Percentiles rank a stretch among this genome's conserved stretches.
These are phyloP conservation scores for Chrysomela aeneicollis DNA, from an alignment of 2,888 invertebrate genomes.

Conservation along the genomic window DNA sequence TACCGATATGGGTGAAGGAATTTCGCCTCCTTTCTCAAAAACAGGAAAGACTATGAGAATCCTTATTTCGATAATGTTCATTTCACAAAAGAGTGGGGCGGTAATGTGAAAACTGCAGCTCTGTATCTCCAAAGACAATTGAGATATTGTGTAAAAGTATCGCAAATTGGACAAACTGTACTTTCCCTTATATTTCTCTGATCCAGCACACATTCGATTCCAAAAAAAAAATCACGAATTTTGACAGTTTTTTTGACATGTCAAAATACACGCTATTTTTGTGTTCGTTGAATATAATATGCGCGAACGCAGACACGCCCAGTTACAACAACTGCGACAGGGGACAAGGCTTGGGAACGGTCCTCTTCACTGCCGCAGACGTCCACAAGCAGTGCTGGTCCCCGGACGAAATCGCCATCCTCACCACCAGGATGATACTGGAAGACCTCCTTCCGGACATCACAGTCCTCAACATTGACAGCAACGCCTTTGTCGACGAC, in stretches of 20 bases:
- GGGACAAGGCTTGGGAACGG: slow-evolving; percentile 50
- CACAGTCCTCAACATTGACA: slow-evolving; percentile 49
- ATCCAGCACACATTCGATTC: no score
- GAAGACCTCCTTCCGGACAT: slow-evolving; percentile 56
- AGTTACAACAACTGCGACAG: background rate
- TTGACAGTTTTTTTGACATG: background rate
- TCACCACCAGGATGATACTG: slow-evolving; percentile 57
- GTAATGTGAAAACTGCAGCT: no score
- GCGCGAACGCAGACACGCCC: background rate
- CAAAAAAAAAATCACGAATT: no score
- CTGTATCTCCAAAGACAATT: no score
- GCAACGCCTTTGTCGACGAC: slow-evolving; percentile 54
- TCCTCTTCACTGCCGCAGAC: slow-evolving; percentile 56
- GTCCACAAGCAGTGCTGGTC: slow-evolving; percentile 57
- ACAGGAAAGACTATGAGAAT: no score
- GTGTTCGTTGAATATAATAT: slow-evolving; percentile 8
- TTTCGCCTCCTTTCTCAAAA: no score
- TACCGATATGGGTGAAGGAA: no score
- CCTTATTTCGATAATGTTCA: no score
- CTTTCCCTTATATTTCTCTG: no score
- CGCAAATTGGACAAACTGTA: no score
- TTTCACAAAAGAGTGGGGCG: no score
- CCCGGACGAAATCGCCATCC: slow-evolving; percentile 54
- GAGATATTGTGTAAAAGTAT: no score
- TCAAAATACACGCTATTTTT: background rate